Percentiles rank a stretch among this genome's conserved stretches.
Evolutionary conservation across 2,888 invertebrate species (phyloP).

Genomic region (Brachypalpus laphriformis): DNA sequence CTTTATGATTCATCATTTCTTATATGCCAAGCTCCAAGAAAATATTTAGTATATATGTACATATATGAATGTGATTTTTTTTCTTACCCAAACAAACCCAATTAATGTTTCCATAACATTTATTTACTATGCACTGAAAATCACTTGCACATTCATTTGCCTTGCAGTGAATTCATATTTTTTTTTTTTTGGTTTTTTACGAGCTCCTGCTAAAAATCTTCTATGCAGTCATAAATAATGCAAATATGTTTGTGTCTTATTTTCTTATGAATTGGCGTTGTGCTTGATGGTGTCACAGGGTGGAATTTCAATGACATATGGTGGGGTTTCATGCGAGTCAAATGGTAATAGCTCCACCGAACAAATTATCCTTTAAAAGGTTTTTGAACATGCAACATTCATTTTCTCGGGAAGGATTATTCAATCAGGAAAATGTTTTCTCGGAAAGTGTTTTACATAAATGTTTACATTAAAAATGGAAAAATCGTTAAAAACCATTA

Average conservation of each 20-base stretch:
- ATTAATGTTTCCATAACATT: too few relatives aligned
- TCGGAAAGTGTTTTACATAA: background rate
- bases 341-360: conserved; percentile 31
- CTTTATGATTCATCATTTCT: too few relatives aligned
- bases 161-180: too few relatives aligned
- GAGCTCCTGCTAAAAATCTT: conserved; percentile 25
- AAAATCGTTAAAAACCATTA: too few relatives aligned
- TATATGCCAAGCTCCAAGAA: too few relatives aligned
- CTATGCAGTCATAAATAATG: conserved; percentile 47
- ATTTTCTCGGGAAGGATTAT: background rate
- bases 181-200: too few relatives aligned
- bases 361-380: conserved; percentile 39
- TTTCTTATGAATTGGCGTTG: background rate
- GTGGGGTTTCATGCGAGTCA: conserved; percentile 2
- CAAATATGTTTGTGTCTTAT: conserved; percentile 16
- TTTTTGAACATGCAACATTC: conserved; percentile 2
- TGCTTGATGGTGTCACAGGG: conserved; percentile 3
- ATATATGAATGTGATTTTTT: too few relatives aligned
- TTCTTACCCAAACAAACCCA: too few relatives aligned
- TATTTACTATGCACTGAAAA: too few relatives aligned
- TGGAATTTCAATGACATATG: conserved; percentile 14
- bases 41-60: too few relatives aligned
- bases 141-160: too few relatives aligned
- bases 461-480: background rate
- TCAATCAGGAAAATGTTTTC: background rate